Conservation (phyloP, 2,888 invertebrate genomes). For the Synanthedon tipuliformis region DNA sequence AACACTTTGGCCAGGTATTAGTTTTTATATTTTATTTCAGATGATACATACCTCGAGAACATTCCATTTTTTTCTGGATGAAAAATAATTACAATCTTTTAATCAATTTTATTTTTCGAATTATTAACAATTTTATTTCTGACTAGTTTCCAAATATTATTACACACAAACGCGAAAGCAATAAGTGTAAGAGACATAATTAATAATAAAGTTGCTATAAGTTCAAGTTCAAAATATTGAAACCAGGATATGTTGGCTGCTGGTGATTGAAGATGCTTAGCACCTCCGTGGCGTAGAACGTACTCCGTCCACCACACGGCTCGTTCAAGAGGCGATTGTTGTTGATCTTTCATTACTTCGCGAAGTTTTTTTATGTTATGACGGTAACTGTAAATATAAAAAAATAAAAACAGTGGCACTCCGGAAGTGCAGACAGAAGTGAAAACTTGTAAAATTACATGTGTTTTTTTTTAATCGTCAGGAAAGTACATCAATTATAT, state of each 20-base stretch:
- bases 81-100: no score
- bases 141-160: not conserved
- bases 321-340: slow-evolving; percentile 15
- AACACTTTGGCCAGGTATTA: no score
- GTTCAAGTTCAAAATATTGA: slow-evolving; percentile 7
- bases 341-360: slow-evolving; percentile 16
- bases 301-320: slow-evolving; percentile 26
- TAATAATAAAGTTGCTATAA: slow-evolving; percentile 1
- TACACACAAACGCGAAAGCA: not conserved
- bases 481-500: no score
- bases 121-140: not conserved
- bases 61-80: no score
- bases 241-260: slow-evolving; percentile 17
- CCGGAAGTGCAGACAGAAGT: no score
- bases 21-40: no score
- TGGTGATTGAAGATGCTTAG: slow-evolving; percentile 15
- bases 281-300: slow-evolving; percentile 19
- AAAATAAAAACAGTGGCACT: no score
- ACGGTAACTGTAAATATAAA: slow-evolving; percentile 8
- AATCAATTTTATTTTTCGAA: not conserved
- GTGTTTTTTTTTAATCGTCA: no score
- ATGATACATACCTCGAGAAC: no score
- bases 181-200: not conserved
- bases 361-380: slow-evolving; percentile 11
- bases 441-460: no score